These are phyloP conservation scores for Periophthalmodon schlosseri DNA, from an alignment of 2,113 vertebrate species.

Conservation along the genomic window DNA sequence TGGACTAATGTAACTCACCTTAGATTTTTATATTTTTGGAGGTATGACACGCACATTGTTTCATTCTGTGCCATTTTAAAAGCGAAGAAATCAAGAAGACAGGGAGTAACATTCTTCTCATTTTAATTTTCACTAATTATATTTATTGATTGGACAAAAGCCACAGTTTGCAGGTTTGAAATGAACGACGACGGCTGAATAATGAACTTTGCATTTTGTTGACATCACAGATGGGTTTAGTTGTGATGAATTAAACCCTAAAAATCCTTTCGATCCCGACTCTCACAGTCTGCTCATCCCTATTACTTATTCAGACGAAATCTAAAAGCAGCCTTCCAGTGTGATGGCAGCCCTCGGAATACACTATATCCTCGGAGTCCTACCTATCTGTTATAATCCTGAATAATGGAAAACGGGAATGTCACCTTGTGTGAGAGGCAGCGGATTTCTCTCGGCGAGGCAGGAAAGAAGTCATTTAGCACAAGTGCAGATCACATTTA, in stretches of 20 bases:
- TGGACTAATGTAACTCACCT: too few relatives aligned
- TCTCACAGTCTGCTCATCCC: slow-evolving; percentile 75
- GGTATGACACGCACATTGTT: too few relatives aligned
- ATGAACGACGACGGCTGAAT: background rate
- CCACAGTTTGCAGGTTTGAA: too few relatives aligned
- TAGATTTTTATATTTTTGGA: too few relatives aligned
- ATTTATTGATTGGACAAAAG: background rate
- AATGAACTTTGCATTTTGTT: slow-evolving; percentile 82
- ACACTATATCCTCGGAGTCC: slow-evolving; percentile 66
- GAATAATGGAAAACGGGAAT: slow-evolving; percentile 81
- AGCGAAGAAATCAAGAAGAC: background rate
- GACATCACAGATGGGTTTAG: slow-evolving; percentile 74
- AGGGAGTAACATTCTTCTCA: background rate
- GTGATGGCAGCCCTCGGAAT: slow-evolving; percentile 49
- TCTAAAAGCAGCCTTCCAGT: slow-evolving; percentile 61
- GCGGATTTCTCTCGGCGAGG: slow-evolving; percentile 75
- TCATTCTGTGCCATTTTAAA: background rate
- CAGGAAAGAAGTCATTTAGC: slow-evolving; percentile 79
- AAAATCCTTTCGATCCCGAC: slow-evolving; percentile 76
- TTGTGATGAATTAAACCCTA: slow-evolving; percentile 78
- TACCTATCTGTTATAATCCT: slow-evolving; percentile 80
- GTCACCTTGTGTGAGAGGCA: slow-evolving; percentile 83
- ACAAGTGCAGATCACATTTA: slow-evolving; percentile 84
- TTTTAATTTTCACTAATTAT: background rate
- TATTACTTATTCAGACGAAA: slow-evolving; percentile 77